These are phyloP conservation scores for Aricia agestis DNA, from an alignment of 1,140 invertebrate genomes.

Conservation along the genomic window DNA sequence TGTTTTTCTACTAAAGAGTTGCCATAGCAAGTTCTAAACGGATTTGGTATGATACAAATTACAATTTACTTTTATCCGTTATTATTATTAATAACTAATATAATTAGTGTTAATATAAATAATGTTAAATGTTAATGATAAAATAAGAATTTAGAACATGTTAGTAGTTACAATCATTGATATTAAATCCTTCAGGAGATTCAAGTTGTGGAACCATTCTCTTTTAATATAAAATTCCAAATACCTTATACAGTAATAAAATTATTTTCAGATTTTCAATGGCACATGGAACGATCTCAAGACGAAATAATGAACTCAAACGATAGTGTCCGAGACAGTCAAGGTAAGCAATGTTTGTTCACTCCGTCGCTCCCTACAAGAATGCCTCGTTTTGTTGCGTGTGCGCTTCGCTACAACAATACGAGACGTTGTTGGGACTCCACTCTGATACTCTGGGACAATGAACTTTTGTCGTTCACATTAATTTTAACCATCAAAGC, in stretches of 20 bases:
- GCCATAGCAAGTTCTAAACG: not conserved
- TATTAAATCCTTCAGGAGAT: too few relatives aligned
- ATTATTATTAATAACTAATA: too few relatives aligned
- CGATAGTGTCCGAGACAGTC: constrained; percentile 71
- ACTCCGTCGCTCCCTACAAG: constrained; percentile 7
- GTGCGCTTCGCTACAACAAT: constrained; percentile 12
- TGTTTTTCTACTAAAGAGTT: too few relatives aligned
- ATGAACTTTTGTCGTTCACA: constrained; percentile 45
- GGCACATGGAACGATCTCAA: constrained; percentile 76
- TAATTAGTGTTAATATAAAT: too few relatives aligned
- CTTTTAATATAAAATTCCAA: too few relatives aligned
- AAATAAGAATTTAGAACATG: too few relatives aligned
- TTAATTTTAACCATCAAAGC: not conserved
- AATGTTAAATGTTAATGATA: too few relatives aligned
- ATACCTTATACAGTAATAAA: not conserved
- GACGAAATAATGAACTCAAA: constrained; percentile 70
- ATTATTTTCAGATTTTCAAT: constrained; percentile 68
- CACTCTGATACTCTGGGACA: constrained; percentile 56
- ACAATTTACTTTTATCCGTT: too few relatives aligned
- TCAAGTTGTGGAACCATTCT: too few relatives aligned
- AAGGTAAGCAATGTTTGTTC: constrained; percentile 64
- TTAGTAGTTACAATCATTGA: too few relatives aligned
- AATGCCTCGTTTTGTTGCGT: constrained; percentile 3
- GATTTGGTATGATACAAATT: not conserved
- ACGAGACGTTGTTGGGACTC: constrained; percentile 35